Evolutionary conservation across 2,113 vertebrate species (phyloP), one percentile per base, ranked within the genome.

Genomic region (Cavia porcellus): DNA sequence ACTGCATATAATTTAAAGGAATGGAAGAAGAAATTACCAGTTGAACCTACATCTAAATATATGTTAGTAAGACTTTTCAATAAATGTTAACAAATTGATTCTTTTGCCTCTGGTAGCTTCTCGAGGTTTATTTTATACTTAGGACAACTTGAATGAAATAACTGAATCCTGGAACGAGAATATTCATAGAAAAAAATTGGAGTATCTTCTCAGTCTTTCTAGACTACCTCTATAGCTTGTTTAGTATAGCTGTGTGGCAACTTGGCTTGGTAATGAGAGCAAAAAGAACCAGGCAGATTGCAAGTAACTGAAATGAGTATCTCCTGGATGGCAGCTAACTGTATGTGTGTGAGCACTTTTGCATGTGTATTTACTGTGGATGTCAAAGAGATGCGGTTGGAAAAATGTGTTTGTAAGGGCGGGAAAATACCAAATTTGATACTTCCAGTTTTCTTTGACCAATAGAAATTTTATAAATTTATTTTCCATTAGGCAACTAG

Each of bases 391-490:
- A 30, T 64, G 25, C 59, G 6, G 28, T 87, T 24, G 42, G 11
- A 64, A 62, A 57, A 68, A 75, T 47, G 8, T 57, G 5, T 66
- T 86, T 59, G 45, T 24, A 64, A 57, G 57, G 15, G 25, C 64
- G 1, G 64, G 55, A 64, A 70, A 89, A 79, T 64, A 57, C 35
- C 50, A 86, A 70, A 81, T 77, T 83, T 61, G 10, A 55, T 70
- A 86, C 50, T 86, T 15, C 25, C 32, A 55, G 47, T 55, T 94
- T 84, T 83, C 28, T 42, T 32, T 83, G 20, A 19, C 17, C 32
- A 38, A 66, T 3, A 38, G 32, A 92, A 94, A 74, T 90, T 90
- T 87, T 20, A 87, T 59, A 84, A 59, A 50, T 68, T 38, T 87
- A 32, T 25, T 64, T 62, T 45, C 20, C 22, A 66, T 62, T 32